Conservation (phyloP, 2,797 vertebrate genomes). For the Neomorphus geoffroyi region DNA sequence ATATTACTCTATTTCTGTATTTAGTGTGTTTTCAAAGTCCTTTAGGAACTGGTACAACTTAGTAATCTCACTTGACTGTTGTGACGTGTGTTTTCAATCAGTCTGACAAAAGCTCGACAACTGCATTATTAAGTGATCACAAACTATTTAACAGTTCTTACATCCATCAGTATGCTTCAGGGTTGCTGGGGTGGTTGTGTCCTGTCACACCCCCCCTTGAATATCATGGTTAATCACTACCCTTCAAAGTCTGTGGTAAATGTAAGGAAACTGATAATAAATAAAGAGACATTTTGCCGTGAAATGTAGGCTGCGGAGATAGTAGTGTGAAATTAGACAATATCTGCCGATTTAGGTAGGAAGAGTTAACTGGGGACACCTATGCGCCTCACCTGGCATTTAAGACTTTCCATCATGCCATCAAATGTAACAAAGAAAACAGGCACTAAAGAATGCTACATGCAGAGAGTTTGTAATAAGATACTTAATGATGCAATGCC, state of each 20-base stretch:
- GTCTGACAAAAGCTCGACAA: neutral
- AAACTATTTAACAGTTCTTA: neutral
- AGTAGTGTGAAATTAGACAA: neutral
- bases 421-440: neutral
- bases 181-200: neutral
- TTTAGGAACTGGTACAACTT: neutral
- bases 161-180: neutral
- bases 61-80: neutral
- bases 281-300: neutral
- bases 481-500: neutral
- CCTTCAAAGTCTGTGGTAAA: neutral
- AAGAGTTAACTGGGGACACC: neutral
- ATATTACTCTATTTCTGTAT: neutral
- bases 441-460: neutral
- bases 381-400: neutral
- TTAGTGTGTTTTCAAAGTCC: neutral
- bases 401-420: neutral
- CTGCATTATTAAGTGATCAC: neutral
- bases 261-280: neutral
- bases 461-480: neutral
- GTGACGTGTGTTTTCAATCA: neutral
- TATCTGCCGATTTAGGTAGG: neutral
- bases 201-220: fast-evolving
- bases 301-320: neutral
- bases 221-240: neutral